A percentile compares a stretch with the other conserved stretches of the same genome.
Evolutionary conservation across 2,888 invertebrate genomes (phyloP).

Genomic region (Drosophila tanythrix): DNA sequence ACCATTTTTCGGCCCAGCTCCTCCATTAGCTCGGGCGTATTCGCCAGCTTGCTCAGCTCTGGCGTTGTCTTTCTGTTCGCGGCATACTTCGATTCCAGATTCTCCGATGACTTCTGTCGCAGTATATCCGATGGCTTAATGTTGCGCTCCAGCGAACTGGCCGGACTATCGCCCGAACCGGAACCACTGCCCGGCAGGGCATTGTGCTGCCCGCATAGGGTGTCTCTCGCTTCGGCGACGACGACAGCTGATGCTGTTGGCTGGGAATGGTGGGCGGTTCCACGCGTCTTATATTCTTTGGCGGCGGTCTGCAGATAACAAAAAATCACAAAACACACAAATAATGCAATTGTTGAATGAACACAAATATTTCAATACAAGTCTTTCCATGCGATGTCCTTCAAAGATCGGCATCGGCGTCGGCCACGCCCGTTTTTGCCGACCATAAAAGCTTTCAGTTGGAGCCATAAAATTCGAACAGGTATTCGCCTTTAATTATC

Average conservation of each 20-base stretch:
- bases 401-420: background rate
- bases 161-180: constrained; percentile 82
- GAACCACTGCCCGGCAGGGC: constrained; percentile 79
- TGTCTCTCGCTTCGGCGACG: constrained; percentile 83
- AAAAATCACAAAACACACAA: background rate
- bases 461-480: background rate
- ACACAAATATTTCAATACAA: background rate
- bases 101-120: constrained; percentile 85
- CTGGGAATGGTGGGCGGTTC: constrained; percentile 86
- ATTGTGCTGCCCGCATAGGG: constrained; percentile 77
- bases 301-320: constrained; percentile 86
- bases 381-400: background rate
- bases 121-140: constrained; percentile 85
- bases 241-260: constrained; percentile 76
- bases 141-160: constrained; percentile 84
- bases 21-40: constrained; percentile 83
- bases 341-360: background rate
- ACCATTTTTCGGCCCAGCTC: constrained; percentile 84
- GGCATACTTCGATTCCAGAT: constrained; percentile 83
- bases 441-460: background rate
- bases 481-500: background rate
- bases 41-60: constrained; percentile 82
- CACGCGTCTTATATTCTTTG: constrained; percentile 88
- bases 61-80: constrained; percentile 84
- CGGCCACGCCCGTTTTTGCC: background rate